Conservation (phyloP, 2,797 vertebrate genomes). For the Argyrosomus regius region DNA sequence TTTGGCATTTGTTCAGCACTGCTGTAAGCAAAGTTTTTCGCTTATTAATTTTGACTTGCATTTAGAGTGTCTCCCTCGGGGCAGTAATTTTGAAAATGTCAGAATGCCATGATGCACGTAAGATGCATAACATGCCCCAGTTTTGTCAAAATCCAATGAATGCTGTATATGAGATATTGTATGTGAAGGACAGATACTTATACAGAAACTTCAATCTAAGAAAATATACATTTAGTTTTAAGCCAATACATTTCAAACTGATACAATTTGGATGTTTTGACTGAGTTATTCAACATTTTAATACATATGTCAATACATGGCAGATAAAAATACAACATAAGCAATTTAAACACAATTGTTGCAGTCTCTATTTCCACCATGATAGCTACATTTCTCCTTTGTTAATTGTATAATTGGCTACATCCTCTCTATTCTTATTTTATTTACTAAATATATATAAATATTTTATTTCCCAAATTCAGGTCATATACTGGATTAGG, state of each 20-base stretch:
- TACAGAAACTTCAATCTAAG: neutral
- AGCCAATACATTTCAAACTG: neutral
- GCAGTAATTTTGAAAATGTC: conserved; percentile 61
- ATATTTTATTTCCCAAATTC: too few relatives aligned
- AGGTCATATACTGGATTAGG: neutral
- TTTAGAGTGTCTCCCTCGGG: conserved; percentile 46
- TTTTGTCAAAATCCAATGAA: conserved; percentile 45
- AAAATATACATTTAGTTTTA: neutral
- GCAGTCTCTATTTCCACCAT: neutral
- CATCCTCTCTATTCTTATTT: neutral
- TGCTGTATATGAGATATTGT: conserved; percentile 2
- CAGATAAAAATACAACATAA: neutral
- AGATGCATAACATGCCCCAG: conserved; percentile 55
- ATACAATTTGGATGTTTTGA: neutral
- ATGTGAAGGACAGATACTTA: neutral
- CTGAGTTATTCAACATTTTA: neutral
- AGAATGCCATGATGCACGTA: conserved; percentile 45
- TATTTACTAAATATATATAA: neutral
- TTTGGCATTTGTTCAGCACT: conserved; percentile 48
- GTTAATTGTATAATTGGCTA: neutral
- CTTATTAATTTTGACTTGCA: conserved; percentile 55
- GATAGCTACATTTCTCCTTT: neutral
- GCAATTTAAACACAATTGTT: neutral
- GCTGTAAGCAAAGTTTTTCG: conserved; percentile 50
- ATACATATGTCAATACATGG: neutral